Evolutionary conservation across 2,888 invertebrate species (phyloP).

Genomic region (Stenotaenia linearis): DNA sequence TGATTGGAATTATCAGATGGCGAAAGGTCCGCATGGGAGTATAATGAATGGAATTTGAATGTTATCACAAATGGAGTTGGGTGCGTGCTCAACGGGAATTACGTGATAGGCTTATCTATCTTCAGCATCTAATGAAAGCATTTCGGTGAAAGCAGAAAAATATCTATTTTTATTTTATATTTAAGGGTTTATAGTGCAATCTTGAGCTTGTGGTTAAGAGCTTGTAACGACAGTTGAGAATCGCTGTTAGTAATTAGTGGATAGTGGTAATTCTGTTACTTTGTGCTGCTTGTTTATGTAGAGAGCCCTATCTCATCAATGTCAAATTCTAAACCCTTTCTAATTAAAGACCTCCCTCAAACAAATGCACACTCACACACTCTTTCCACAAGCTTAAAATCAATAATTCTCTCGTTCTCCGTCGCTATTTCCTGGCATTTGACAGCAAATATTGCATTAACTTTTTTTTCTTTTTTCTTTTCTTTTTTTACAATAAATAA

Average conservation of each 20-base stretch:
- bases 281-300: slow-evolving; percentile 17
- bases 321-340: slow-evolving; percentile 26
- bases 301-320: slow-evolving; percentile 9
- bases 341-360: slow-evolving; percentile 20
- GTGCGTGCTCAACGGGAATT: slow-evolving; percentile 12
- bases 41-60: slow-evolving; percentile 21
- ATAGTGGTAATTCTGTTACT: slow-evolving; percentile 19
- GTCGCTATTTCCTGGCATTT: background rate
- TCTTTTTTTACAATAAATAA: background rate
- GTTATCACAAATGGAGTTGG: slow-evolving; percentile 21
- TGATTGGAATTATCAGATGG: background rate
- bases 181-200: background rate
- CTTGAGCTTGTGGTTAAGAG: slow-evolving; percentile 7
- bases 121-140: slow-evolving; percentile 1
- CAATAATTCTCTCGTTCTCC: background rate
- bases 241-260: slow-evolving; percentile 19
- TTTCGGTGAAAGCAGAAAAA: background rate
- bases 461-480: background rate
- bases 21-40: background rate
- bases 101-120: slow-evolving; percentile 22
- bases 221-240: background rate
- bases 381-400: slow-evolving; percentile 3
- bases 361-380: background rate
- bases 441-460: background rate
- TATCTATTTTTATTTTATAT: background rate